Conservation (phyloP, 2,113 vertebrate genomes). For the Anarhynchus alexandrinus region DNA sequence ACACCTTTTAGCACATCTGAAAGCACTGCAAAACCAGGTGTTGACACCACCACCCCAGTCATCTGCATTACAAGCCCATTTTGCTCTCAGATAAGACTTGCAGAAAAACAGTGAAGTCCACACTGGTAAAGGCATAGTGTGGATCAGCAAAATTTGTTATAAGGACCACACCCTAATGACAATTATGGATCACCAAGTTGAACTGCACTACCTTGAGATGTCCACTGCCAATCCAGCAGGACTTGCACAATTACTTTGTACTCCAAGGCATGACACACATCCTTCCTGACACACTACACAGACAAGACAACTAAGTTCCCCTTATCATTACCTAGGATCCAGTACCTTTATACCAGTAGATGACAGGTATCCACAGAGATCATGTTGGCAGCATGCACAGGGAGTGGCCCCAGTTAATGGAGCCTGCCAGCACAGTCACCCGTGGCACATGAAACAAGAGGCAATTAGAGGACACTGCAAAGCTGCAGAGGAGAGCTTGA, state of each 20-base stretch:
- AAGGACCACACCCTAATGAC: neutral
- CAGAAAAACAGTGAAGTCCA: neutral
- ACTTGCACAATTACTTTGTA: neutral
- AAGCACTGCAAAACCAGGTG: neutral
- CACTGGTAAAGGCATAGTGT: neutral
- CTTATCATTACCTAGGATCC: neutral
- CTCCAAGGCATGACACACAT: rapidly evolving
- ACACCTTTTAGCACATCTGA: neutral
- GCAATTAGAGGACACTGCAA: neutral
- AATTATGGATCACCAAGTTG: neutral
- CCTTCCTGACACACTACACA: neutral
- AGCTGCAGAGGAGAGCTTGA: rapidly evolving
- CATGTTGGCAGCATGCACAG: neutral
- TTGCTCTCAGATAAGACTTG: neutral
- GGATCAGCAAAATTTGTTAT: neutral
- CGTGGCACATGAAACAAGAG: rapidly evolving
- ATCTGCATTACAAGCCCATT: neutral
- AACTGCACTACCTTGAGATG: neutral
- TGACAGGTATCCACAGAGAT: neutral
- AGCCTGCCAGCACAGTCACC: neutral
- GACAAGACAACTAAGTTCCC: neutral
- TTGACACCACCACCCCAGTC: neutral
- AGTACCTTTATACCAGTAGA: neutral
- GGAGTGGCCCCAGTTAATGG: neutral
- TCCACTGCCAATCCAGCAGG: neutral